Conservation (phyloP, 2,797 vertebrate genomes). For the Agapornis canus region DNA sequence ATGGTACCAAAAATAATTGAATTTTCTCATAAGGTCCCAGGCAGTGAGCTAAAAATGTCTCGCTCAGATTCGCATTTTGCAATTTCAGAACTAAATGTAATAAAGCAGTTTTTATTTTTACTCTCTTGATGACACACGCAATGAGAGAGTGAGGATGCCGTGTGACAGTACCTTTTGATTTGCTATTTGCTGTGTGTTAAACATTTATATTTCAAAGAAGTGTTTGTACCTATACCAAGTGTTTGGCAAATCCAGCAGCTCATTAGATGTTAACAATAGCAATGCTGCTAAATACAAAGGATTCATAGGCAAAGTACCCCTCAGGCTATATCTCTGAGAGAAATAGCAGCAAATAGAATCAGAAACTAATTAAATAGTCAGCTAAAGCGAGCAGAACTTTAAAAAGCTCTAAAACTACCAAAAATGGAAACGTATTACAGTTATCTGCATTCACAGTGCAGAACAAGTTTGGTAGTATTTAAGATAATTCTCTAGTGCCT, state of each 20-base stretch:
- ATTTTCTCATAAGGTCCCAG: background rate
- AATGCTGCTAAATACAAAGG: conserved; percentile 60
- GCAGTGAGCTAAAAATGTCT: background rate
- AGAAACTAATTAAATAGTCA: conserved; percentile 82
- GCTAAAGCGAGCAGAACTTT: conserved; percentile 74
- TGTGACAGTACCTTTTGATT: conserved; percentile 20
- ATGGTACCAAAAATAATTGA: background rate
- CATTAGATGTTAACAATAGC: conserved; percentile 73
- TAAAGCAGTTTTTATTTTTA: conserved; percentile 6
- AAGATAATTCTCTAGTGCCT: conserved; percentile 86
- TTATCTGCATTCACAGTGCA: conserved; percentile 83
- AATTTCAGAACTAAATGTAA: conserved; percentile 4
- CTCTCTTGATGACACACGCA: background rate
- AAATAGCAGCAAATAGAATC: conserved; percentile 76
- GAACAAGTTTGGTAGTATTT: conserved; percentile 84
- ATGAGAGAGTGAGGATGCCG: background rate
- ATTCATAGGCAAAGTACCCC: conserved; percentile 61
- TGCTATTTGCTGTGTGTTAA: conserved; percentile 38
- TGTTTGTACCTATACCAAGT: conserved; percentile 1
- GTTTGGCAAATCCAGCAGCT: conserved; percentile 46
- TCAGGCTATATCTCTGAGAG: conserved; percentile 62
- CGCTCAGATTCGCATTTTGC: background rate
- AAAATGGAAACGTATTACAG: conserved; percentile 84
- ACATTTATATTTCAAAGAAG: conserved; percentile 58
- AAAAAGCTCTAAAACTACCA: conserved; percentile 78